A percentile compares a stretch with the other conserved stretches of the same genome.
phyloP scores from a whole-genome alignment of 37 sponge, comb jelly and placozoan species.

The Haliclona indistincta region DNA sequence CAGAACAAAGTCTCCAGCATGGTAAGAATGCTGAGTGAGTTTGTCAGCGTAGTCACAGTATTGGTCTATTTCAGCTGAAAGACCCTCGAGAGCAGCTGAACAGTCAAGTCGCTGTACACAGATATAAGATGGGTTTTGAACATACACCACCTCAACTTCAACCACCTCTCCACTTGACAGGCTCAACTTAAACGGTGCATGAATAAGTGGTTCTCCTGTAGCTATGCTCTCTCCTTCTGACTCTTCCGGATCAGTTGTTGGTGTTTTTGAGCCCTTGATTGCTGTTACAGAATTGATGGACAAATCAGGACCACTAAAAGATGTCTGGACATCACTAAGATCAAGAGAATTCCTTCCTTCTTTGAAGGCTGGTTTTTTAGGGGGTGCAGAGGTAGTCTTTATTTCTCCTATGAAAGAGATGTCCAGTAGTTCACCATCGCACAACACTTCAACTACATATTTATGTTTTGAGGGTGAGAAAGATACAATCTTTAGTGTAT shows the following conservation, averaged over 20 bases:
- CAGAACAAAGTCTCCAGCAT: constrained; percentile 65
- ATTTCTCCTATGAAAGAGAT: too few relatives aligned
- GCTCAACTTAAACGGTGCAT: constrained; percentile 64
- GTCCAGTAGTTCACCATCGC: neutral
- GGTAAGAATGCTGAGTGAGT: constrained; percentile 12
- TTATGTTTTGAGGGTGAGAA: neutral
- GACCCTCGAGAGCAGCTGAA: constrained; percentile 34
- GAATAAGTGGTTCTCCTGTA: constrained; percentile 47
- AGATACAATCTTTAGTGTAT: constrained; percentile 12
- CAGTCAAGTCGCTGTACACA: constrained; percentile 70
- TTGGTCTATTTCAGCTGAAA: constrained; percentile 59
- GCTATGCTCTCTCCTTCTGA: constrained; percentile 18
- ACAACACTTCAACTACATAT: constrained; percentile 1
- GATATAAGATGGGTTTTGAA: constrained; percentile 56
- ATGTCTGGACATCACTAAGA: neutral
- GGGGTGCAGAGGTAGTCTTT: neutral
- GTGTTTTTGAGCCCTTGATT: constrained; percentile 19
- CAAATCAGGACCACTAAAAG: neutral
- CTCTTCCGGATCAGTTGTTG: constrained; percentile 12
- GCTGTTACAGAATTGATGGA: constrained; percentile 5
- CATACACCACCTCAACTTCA: constrained; percentile 41
- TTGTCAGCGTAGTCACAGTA: constrained; percentile 50
- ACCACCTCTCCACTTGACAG: constrained; percentile 40
- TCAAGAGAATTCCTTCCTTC: neutral
- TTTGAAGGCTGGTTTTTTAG: neutral